Percentiles rank a stretch among this genome's conserved stretches.
These are phyloP conservation scores for Acronicta leporina DNA, from an alignment of 2,888 invertebrate species.

Conservation along the genomic window DNA sequence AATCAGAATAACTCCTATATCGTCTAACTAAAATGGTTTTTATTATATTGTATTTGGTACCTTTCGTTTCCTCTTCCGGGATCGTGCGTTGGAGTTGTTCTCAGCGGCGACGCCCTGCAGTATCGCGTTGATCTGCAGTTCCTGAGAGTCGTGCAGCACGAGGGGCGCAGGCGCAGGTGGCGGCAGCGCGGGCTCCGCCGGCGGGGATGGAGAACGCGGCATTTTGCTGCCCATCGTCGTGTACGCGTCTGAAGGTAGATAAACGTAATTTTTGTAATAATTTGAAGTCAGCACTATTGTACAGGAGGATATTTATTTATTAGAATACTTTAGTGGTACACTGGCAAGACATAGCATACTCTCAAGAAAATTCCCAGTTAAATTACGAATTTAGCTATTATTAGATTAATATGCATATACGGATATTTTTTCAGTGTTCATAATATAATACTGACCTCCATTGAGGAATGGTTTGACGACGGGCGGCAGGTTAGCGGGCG, in stretches of 20 bases:
- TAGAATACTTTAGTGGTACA: no score
- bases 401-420: no score
- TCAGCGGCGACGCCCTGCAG: conserved; percentile 83
- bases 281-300: no score
- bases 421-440: no score
- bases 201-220: conserved; percentile 79
- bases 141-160: conserved; percentile 75
- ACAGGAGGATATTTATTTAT: no score
- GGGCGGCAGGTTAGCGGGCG: conserved; percentile 82
- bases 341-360: no score
- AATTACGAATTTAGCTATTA: no score
- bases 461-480: conserved; percentile 86
- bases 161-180: conserved; percentile 14
- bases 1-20: no score
- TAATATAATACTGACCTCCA: conserved; percentile 73
- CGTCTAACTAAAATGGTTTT: no score
- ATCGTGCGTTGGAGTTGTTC: conserved; percentile 74
- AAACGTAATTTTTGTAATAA: neutral
- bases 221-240: conserved; percentile 84
- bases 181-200: conserved; percentile 51
- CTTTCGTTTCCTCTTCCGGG: conserved; percentile 79
- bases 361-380: no score
- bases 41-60: conserved; percentile 35
- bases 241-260: conserved; percentile 76
- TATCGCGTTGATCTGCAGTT: conserved; percentile 85